Percentiles rank a stretch among this genome's conserved stretches.
phyloP scores from a whole-genome alignment of 2,888 invertebrate genomes.

The Troglohyphantes excavatus region DNA sequence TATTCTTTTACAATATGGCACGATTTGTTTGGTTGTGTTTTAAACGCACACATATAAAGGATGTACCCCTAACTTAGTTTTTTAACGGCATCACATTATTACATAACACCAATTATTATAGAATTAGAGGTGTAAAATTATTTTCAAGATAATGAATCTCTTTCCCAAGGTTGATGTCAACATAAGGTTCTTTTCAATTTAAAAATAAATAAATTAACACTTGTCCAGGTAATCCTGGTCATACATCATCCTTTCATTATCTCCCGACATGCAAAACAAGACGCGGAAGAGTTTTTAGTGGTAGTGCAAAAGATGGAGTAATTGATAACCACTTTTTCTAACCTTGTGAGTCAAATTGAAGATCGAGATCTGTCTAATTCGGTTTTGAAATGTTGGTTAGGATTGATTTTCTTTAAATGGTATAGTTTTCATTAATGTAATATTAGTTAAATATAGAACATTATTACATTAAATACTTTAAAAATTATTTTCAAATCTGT shows the following conservation, averaged over 20 bases:
- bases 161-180: conserved; percentile 26
- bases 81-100: no score
- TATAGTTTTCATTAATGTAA: no score
- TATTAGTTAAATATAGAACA: no score
- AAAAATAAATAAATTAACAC: conserved; percentile 16
- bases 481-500: no score
- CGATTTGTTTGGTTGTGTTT: no score
- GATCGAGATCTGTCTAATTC: no score
- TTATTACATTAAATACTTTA: no score
- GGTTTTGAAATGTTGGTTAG: no score
- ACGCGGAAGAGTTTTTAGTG: neutral
- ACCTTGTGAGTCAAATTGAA: neutral
- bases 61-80: no score
- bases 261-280: conserved; percentile 20
- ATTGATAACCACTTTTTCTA: neutral
- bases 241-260: conserved; percentile 35
- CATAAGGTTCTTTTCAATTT: conserved; percentile 13
- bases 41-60: no score
- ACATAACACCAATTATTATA: neutral
- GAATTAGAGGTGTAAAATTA: neutral
- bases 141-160: conserved; percentile 10
- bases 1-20: no score
- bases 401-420: no score
- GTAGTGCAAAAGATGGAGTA: neutral
- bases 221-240: conserved; percentile 7